Conservation (phyloP, 2,888 invertebrate species). For the Ceratothoa steindachneri region DNA sequence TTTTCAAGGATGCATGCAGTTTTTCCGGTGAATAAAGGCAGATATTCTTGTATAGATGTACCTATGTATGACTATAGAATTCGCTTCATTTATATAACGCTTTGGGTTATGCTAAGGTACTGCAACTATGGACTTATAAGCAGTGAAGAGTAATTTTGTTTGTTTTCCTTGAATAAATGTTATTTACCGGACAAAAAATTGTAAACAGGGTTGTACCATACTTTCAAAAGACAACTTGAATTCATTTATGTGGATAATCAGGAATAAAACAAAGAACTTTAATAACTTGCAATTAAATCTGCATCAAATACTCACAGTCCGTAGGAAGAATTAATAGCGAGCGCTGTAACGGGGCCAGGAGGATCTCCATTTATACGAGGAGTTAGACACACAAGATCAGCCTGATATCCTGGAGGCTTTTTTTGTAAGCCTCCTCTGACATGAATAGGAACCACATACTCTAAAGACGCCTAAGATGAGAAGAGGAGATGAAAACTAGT, state of each 20-base stretch:
- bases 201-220: too few species aligned
- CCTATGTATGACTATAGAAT: slow-evolving; percentile 7
- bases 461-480: slow-evolving; percentile 48
- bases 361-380: slow-evolving; percentile 72
- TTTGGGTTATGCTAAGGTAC: too few species aligned
- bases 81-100: slow-evolving; percentile 14
- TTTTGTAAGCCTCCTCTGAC: slow-evolving; percentile 73
- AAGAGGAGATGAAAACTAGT: background rate
- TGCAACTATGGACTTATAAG: too few species aligned
- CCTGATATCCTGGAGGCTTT: slow-evolving; percentile 93
- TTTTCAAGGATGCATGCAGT: too few species aligned
- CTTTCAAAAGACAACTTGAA: too few species aligned
- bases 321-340: slow-evolving; percentile 92
- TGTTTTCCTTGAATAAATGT: too few species aligned
- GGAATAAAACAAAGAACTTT: too few species aligned
- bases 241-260: too few species aligned
- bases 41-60: slow-evolving; percentile 3
- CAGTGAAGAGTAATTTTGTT: too few species aligned
- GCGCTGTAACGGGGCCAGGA: slow-evolving; percentile 78
- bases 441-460: slow-evolving; percentile 58
- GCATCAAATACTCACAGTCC: slow-evolving; percentile 76
- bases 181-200: too few species aligned
- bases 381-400: slow-evolving; percentile 84
- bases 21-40: too few species aligned
- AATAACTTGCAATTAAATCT: too few species aligned